Evolutionary conservation across 1,140 invertebrate genomes (phyloP).

Genomic region (Vanessa tameamea): DNA sequence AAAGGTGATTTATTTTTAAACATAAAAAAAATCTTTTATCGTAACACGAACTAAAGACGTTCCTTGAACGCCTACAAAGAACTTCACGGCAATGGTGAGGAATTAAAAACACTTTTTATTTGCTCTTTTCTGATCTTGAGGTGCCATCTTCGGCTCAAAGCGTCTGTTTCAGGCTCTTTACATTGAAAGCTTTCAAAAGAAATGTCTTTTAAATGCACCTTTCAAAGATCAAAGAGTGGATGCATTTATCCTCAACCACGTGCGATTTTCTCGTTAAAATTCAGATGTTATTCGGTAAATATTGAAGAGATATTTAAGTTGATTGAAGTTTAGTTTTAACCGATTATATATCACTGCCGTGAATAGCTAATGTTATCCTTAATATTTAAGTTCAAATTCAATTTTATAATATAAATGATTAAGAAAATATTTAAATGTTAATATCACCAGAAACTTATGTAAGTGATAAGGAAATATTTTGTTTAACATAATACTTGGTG

Average conservation of each 20-base stretch:
- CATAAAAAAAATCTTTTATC: not conserved
- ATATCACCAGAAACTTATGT: too few relatives aligned
- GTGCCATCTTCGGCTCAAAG: constrained; percentile 30
- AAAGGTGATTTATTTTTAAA: not conserved
- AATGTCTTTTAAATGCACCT: constrained; percentile 31
- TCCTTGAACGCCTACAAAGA: constrained; percentile 16
- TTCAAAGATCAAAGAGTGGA: constrained; percentile 22
- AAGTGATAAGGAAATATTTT: too few relatives aligned
- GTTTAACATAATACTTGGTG: too few relatives aligned
- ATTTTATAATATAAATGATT: too few relatives aligned
- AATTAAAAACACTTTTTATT: constrained; percentile 34
- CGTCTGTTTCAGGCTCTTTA: constrained; percentile 30
- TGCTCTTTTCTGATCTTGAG: constrained; percentile 29
- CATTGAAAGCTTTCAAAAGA: constrained; percentile 29
- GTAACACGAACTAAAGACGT: not conserved
- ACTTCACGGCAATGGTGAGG: constrained; percentile 21
- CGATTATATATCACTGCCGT: not conserved
- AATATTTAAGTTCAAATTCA: too few relatives aligned
- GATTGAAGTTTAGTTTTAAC: not conserved
- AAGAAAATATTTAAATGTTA: too few relatives aligned
- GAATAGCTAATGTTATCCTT: too few relatives aligned
- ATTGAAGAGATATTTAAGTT: not conserved
- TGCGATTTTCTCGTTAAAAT: constrained; percentile 23
- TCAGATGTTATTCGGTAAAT: constrained; percentile 4
- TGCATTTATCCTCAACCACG: constrained; percentile 22